Conservation (phyloP, 2,888 invertebrate species). For the Caenorhabditis angaria region DNA sequence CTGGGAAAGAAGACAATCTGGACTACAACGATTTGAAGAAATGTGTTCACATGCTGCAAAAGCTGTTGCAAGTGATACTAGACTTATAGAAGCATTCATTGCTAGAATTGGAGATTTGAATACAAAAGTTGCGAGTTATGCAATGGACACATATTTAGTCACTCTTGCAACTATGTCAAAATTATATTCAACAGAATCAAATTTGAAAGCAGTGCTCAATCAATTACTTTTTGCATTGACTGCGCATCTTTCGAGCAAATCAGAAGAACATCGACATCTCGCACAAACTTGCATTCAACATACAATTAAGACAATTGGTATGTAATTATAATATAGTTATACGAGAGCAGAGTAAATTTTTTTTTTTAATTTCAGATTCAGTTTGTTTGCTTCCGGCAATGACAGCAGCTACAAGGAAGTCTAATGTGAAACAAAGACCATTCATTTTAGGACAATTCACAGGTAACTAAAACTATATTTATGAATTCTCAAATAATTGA, state of each 20-base stretch:
- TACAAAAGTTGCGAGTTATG: conserved; percentile 50
- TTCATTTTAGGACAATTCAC: conserved; percentile 36
- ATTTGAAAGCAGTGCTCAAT: conserved; percentile 54
- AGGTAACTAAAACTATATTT: no score
- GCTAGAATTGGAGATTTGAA: conserved; percentile 54
- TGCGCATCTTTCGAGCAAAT: conserved; percentile 54
- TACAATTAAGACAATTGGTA: conserved; percentile 48
- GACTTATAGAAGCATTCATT: conserved; percentile 56
- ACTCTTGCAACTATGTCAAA: conserved; percentile 50
- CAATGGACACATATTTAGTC: conserved; percentile 50
- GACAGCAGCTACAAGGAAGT: conserved; percentile 52
- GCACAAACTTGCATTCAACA: conserved; percentile 46
- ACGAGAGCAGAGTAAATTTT: neutral
- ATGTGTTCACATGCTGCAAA: conserved; percentile 38
- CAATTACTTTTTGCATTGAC: conserved; percentile 49
- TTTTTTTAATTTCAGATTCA: conserved; percentile 28
- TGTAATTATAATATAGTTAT: neutral
- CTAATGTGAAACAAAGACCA: conserved; percentile 55
- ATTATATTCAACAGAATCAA: conserved; percentile 51
- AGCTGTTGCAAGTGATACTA: conserved; percentile 52
- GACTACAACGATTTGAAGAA: conserved; percentile 50
- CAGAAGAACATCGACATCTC: conserved; percentile 55
- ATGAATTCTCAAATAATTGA: no score
- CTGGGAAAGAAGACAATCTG: conserved; percentile 50
- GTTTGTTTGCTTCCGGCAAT: conserved; percentile 49